Evolutionary conservation across 2,113 vertebrate genomes (phyloP), one percentile per base, ranked within the genome.

Genomic region (Clarias macrocephalus): DNA sequence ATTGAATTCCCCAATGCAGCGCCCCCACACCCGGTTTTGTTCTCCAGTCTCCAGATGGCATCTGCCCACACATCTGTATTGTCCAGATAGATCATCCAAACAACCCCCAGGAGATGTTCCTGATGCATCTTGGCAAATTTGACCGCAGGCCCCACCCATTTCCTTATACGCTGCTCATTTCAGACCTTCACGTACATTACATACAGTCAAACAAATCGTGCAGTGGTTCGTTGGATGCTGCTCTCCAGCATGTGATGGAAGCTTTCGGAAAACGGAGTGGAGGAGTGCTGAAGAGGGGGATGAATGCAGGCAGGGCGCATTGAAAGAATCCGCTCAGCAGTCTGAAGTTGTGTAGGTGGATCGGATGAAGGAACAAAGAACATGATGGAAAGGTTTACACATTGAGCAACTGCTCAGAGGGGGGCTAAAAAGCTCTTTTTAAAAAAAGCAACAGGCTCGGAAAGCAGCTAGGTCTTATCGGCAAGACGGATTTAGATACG

Each of bases 11-110:
- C 88, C 48, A 75, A 89, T 83, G 80, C 66, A 87, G 75, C 63
- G 87, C 90, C 87, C 92, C 90, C 87, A 83, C 89, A 66, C 91
- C 91, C 85, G 93, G 93, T 96, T 97, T 97, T 98, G 97, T 97
- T 94, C 93, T 85, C 85, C 79, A 93, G 94, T 94, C 94, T 94
- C 93, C 97, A 98, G 96, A 97, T 97, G 97, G 97, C 95, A 94
- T 92, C 97, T 96, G 91, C 98, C 98, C 98, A 99, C 98, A 93
- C 97, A 97, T 94, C 93, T 94, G 95, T 95, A 97, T 98, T 97
- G 95, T 97, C 90, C 87, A 90, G 95, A 95, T 94, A 92, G 89
- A 42, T 76, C 86, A 86, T 82, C 65, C 85, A 79, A 57, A 33
- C 18, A 57, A 70, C 48, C 65, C 89, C 81, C 77, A 30, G 85